phyloP scores from a whole-genome alignment of 2,888 invertebrate genomes.

The Thalpophila matura region DNA sequence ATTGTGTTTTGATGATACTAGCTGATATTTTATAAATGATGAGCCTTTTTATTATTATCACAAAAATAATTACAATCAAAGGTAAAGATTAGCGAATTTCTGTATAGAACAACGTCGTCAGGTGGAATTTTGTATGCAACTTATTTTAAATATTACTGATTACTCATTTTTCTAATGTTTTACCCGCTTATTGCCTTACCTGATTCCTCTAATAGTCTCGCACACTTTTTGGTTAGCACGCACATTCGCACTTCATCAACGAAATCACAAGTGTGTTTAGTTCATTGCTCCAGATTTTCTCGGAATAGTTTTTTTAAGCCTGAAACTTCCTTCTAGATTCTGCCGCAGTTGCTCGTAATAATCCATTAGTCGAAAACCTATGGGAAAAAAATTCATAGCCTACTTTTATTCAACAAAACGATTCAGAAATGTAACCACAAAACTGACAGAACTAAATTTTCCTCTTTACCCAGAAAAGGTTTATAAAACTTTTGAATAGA shows the following conservation, averaged over 20 bases:
- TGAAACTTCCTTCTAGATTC: not conserved
- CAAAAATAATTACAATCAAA: not conserved
- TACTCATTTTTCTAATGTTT: not conserved
- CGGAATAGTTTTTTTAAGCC: not conserved
- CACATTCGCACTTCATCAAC: not conserved
- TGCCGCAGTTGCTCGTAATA: not conserved
- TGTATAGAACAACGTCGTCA: too few species aligned
- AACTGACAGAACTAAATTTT: constrained; percentile 13
- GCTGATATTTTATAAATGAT: constrained; percentile 32
- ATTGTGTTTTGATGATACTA: constrained; percentile 44
- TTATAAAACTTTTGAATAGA: constrained; percentile 47
- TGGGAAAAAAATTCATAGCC: not conserved
- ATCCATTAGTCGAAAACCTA: constrained; percentile 8
- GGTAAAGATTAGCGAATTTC: too few species aligned
- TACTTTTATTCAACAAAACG: constrained; percentile 1
- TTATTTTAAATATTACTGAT: too few species aligned
- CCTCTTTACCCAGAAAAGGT: constrained; percentile 23
- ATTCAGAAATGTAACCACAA: constrained; percentile 6
- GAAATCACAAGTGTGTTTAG: constrained; percentile 8
- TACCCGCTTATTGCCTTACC: too few species aligned
- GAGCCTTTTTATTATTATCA: not conserved
- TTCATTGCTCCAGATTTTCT: constrained; percentile 9
- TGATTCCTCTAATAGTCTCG: too few species aligned
- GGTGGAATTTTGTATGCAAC: too few species aligned
- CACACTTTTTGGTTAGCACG: too few species aligned